Conservation (phyloP, 30 jellyfish, hydroid and myxozoan species). For the Haliclystus octoradiatus region DNA sequence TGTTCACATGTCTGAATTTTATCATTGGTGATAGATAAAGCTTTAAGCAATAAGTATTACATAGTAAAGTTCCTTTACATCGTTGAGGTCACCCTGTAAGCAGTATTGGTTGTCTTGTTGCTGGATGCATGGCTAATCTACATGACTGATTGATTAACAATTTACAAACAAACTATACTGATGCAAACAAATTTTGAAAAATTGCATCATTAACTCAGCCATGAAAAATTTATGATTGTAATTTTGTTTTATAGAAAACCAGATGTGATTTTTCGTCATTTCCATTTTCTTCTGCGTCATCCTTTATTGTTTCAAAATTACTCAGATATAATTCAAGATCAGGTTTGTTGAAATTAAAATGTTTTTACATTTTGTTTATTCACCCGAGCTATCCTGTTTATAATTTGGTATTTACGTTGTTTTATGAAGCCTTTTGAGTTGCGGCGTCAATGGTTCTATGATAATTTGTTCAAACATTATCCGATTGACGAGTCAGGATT, state of each 20-base stretch:
- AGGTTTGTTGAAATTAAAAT: slow-evolving; percentile 42
- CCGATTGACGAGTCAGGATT: slow-evolving; percentile 10
- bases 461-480: slow-evolving; percentile 41
- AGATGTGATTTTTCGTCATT: slow-evolving; percentile 61
- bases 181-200: too few relatives aligned
- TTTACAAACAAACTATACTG: too few relatives aligned
- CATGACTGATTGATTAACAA: too few relatives aligned
- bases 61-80: too few relatives aligned
- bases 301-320: slow-evolving; percentile 64
- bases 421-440: slow-evolving; percentile 54
- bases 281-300: slow-evolving; percentile 58
- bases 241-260: slow-evolving; percentile 50
- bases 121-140: background rate
- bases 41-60: too few relatives aligned
- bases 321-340: slow-evolving; percentile 70
- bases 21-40: too few relatives aligned
- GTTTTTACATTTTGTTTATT: too few relatives aligned
- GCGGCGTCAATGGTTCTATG: slow-evolving; percentile 85
- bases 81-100: background rate
- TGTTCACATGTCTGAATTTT: too few relatives aligned
- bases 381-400: too few relatives aligned
- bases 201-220: too few relatives aligned
- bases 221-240: too few relatives aligned
- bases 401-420: background rate
- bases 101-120: background rate